Percentiles rank a stretch among this genome's conserved stretches.
Evolutionary conservation across 2,113 vertebrate species (phyloP).

Genomic region (Aphyosemion australe): DNA sequence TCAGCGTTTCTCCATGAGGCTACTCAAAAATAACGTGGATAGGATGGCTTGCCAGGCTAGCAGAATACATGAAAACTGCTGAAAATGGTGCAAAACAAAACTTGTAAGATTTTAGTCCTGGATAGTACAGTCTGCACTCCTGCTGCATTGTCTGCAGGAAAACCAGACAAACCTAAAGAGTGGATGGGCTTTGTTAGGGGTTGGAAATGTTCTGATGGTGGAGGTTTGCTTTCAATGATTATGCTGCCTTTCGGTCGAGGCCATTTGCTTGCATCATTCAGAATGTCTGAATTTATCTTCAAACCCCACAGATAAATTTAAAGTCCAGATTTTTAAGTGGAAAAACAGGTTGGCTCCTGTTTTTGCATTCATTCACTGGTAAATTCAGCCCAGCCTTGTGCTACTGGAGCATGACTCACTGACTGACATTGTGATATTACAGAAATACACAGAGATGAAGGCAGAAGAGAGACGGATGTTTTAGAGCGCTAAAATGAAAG

Average conservation of each 20-base stretch:
- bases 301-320: background rate
- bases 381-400: constrained; percentile 40
- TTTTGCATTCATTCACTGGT: constrained; percentile 23
- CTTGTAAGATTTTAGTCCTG: too few species aligned
- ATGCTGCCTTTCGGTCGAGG: too few species aligned
- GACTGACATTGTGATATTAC: constrained; percentile 36
- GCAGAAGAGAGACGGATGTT: constrained; percentile 1
- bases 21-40: too few species aligned
- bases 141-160: background rate
- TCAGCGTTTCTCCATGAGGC: too few species aligned
- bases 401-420: constrained; percentile 51
- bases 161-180: too few species aligned
- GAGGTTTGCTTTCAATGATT: too few species aligned
- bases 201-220: too few species aligned
- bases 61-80: too few species aligned
- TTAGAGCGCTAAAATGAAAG: constrained; percentile 43
- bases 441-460: background rate
- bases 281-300: background rate
- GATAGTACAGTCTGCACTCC: background rate
- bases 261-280: background rate
- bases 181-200: too few species aligned
- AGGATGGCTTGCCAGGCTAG: too few species aligned
- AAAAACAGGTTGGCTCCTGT: constrained; percentile 5
- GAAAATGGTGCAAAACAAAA: too few species aligned
- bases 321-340: background rate